These are phyloP conservation scores for Leptocoma aspasia DNA, from an alignment of 2,113 vertebrate genomes.

Conservation along the genomic window DNA sequence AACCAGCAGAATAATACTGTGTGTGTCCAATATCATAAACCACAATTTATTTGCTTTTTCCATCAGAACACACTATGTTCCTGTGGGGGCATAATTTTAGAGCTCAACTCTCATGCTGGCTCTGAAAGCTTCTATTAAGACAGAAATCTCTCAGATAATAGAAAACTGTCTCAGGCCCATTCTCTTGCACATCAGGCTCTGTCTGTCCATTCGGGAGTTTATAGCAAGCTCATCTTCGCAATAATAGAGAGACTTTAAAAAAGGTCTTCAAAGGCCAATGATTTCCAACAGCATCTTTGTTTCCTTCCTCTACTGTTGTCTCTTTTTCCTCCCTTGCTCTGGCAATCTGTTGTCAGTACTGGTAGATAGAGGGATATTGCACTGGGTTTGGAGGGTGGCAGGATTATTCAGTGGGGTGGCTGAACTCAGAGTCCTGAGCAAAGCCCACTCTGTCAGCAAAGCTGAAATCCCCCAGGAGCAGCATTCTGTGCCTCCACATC, in stretches of 20 bases:
- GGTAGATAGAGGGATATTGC: neutral
- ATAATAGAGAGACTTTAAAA: conserved; percentile 2
- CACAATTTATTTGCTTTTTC: conserved; percentile 49
- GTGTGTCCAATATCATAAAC: conserved; percentile 5
- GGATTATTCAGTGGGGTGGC: neutral
- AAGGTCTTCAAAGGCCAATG: conserved; percentile 15
- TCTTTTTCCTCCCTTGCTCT: neutral
- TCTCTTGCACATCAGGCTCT: neutral
- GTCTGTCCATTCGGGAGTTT: neutral
- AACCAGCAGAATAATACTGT: neutral
- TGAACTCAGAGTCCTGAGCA: neutral
- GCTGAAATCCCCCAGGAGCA: neutral
- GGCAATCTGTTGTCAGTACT: neutral
- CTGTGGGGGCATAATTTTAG: neutral
- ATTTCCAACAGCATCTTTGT: neutral
- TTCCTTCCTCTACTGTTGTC: neutral
- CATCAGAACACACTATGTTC: conserved; percentile 3
- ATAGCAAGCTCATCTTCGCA: conserved; percentile 30
- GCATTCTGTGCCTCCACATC: neutral
- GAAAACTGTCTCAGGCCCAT: conserved; percentile 1
- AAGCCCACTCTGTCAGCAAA: neutral
- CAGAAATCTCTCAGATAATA: conserved; percentile 38
- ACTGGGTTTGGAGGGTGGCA: neutral
- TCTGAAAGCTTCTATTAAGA: conserved; percentile 47
- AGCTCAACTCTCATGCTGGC: neutral